Evolutionary conservation across 1,140 invertebrate species (phyloP), one percentile per base, ranked within the genome.

Genomic region (Meteorus sp.): DNA sequence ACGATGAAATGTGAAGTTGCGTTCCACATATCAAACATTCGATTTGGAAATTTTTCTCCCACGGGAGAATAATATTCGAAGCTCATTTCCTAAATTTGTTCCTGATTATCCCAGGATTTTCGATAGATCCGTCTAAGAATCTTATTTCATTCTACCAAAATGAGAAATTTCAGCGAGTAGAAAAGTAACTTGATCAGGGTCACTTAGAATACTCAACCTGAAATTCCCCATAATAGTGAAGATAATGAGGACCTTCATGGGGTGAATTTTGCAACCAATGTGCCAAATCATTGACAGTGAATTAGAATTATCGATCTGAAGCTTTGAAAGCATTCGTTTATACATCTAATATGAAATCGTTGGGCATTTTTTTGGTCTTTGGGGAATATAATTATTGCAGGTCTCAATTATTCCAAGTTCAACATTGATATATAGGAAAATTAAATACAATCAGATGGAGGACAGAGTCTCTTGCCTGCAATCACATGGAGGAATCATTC

Each of bases 341-440:
- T n/a, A n/a, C n/a, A n/a, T 48, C 53, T 47, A 22, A 22, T n/a
- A 44, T 19, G 19, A 27, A 22, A 59, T 48, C 45, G 67, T 77
- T 78, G 72, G 73, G 74, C 76, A 79, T 76, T 79, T 73, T 67
- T 78, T 80, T 62, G 62, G 35, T 50, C 62, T 65, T 54, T 41
- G 17, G 48, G 33, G 11, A 31, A 19, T 39, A 41, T 48, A 22
- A 54, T 39, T 13, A 51, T 58, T 52, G 20, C 7, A 35, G 23
- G 27, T 3, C 50, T 51, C n/a, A 33, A 51, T 13, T n/a, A 19
- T 4, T 35, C 7, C 11, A 37, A 35, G 29, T 4, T 35, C n/a
- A 9, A 39, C 20, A 43, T 61, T 33, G 43, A 55, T 62, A 56
- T 53, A 62, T 37, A 47, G 55, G 44, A 13, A 50, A 67, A 68